These are phyloP conservation scores for Xanthorhoe spadicearia DNA, from an alignment of 2,888 invertebrate species.

Conservation along the genomic window DNA sequence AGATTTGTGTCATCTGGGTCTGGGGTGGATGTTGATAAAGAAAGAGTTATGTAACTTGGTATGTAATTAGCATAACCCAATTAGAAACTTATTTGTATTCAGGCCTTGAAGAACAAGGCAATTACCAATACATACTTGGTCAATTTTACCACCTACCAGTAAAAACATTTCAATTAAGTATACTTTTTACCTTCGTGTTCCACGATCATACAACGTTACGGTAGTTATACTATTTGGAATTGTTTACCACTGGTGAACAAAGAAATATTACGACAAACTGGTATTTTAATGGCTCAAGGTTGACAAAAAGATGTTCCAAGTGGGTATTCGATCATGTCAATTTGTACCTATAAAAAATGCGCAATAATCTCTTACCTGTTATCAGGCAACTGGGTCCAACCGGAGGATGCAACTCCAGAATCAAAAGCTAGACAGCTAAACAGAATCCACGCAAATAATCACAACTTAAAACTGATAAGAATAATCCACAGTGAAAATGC, in stretches of 20 bases:
- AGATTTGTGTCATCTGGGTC: neutral
- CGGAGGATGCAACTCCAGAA: constrained; percentile 54
- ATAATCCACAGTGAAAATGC: constrained; percentile 65
- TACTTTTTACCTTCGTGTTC: neutral
- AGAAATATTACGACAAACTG: constrained; percentile 60
- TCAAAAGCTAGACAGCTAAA: constrained; percentile 54
- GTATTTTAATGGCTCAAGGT: constrained; percentile 73
- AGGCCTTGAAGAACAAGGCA: constrained; percentile 16
- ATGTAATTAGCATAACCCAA: constrained; percentile 7
- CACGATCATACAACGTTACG: neutral
- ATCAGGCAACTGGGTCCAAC: constrained; percentile 42
- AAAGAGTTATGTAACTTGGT: constrained; percentile 2
- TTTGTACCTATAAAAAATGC: constrained; percentile 62
- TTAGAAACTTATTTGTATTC: constrained; percentile 19
- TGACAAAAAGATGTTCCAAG: constrained; percentile 69
- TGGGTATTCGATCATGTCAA: constrained; percentile 65
- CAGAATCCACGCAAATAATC: constrained; percentile 57
- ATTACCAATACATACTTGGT: constrained; percentile 1
- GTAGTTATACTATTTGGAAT: neutral
- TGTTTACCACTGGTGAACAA: constrained; percentile 54
- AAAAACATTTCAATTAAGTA: constrained; percentile 7
- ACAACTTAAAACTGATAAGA: constrained; percentile 60
- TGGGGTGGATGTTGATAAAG: neutral
- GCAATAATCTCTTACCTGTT: constrained; percentile 70
- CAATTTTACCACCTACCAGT: neutral